Conservation (phyloP, 2,113 vertebrate species). For the Myiozetetes cayanensis region DNA sequence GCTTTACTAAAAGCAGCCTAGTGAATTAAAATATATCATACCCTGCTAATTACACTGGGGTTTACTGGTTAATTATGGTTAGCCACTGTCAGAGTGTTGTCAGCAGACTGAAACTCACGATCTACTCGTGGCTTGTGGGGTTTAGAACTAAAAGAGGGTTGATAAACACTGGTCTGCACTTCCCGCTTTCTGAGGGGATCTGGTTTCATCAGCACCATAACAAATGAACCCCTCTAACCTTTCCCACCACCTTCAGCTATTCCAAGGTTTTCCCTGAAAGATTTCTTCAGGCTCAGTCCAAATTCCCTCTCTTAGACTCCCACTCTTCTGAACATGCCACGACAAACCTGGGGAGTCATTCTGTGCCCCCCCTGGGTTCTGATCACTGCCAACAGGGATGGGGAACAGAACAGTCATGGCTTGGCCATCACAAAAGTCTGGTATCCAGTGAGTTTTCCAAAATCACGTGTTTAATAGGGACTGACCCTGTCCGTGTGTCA, state of each 20-base stretch:
- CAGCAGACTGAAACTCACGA: not conserved
- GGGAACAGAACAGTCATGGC: not conserved
- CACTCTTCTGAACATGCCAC: not conserved
- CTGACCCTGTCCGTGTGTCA: not conserved
- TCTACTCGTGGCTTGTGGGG: not conserved
- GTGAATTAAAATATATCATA: not conserved
- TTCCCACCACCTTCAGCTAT: not conserved
- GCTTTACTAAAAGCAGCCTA: not conserved
- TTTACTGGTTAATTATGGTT: not conserved
- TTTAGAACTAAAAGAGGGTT: not conserved
- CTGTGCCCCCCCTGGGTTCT: not conserved
- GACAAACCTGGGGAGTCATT: not conserved
- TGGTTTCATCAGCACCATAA: not conserved
- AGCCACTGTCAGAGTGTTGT: not conserved
- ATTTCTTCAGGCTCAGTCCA: not conserved
- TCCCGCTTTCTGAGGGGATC: not conserved
- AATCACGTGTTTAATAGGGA: not conserved
- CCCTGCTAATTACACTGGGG: not conserved
- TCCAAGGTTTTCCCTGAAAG: not conserved
- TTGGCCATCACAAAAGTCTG: not conserved
- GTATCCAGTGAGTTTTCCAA: not conserved
- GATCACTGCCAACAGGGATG: not conserved
- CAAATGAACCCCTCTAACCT: not conserved
- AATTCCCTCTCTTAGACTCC: not conserved
- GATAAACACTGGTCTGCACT: not conserved